These are phyloP conservation scores for Odiellus spinosus DNA, from an alignment of 2,888 invertebrate species.

Conservation along the genomic window DNA sequence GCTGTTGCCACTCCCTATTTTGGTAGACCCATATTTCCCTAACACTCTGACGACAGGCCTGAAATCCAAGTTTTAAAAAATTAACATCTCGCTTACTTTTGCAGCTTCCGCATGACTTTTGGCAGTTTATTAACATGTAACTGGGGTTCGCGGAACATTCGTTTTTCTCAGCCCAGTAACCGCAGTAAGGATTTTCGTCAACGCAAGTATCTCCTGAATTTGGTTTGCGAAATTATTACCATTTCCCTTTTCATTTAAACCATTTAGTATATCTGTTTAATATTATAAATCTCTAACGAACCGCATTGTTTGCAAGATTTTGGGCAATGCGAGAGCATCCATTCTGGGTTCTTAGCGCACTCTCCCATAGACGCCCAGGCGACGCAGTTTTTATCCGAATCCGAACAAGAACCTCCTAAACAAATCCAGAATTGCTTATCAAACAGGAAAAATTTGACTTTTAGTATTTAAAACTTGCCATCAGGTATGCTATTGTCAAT, in stretches of 20 bases:
- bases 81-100: no score
- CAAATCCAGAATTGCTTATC: no score
- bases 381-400: background rate
- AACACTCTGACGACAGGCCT: no score
- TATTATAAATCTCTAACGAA: background rate
- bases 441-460: no score
- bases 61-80: background rate
- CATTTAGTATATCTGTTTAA: no score
- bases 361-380: background rate
- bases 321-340: background rate
- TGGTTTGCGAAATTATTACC: no score
- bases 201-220: background rate
- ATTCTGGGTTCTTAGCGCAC: background rate
- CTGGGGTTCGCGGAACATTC: background rate
- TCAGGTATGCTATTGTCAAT: no score
- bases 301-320: background rate
- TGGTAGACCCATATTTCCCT: no score
- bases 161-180: background rate
- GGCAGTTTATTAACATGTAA: background rate
- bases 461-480: no score
- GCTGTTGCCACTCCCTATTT: no score
- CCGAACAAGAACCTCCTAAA: background rate
- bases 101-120: background rate
- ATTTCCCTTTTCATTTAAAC: no score
- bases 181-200: background rate